These are phyloP conservation scores for Chloroclysta siterata DNA, from an alignment of 2,888 invertebrate species.

Conservation along the genomic window DNA sequence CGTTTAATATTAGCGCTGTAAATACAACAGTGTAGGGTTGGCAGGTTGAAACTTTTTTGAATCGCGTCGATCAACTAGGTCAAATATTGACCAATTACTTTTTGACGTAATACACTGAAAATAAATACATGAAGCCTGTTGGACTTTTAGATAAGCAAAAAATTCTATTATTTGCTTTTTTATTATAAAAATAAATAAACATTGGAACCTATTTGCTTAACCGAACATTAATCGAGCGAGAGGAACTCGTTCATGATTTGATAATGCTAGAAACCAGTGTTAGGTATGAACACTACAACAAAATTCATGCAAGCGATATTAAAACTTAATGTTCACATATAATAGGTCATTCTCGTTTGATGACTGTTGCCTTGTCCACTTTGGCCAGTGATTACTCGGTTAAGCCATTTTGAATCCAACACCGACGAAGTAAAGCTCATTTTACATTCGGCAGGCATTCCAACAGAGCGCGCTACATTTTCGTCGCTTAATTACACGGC, in stretches of 20 bases:
- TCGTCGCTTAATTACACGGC: slow-evolving; percentile 13
- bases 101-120: too few species aligned
- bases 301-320: background rate
- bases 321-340: background rate
- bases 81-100: slow-evolving; percentile 1
- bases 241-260: background rate
- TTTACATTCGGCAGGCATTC: background rate
- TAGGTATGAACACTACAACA: background rate
- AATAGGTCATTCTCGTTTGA: background rate
- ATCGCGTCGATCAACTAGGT: background rate
- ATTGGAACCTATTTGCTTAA: background rate
- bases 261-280: background rate
- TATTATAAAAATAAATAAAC: too few species aligned
- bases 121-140: too few species aligned
- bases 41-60: background rate
- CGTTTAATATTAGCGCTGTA: slow-evolving; percentile 10
- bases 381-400: background rate
- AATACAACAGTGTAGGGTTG: background rate
- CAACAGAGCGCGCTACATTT: slow-evolving; percentile 9
- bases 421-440: background rate
- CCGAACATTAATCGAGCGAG: too few species aligned
- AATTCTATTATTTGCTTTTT: too few species aligned
- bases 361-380: background rate
- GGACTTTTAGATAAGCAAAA: too few species aligned
- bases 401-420: background rate